phyloP scores from a whole-genome alignment of 2,888 invertebrate species.

The Orthonychiurus folsomi region DNA sequence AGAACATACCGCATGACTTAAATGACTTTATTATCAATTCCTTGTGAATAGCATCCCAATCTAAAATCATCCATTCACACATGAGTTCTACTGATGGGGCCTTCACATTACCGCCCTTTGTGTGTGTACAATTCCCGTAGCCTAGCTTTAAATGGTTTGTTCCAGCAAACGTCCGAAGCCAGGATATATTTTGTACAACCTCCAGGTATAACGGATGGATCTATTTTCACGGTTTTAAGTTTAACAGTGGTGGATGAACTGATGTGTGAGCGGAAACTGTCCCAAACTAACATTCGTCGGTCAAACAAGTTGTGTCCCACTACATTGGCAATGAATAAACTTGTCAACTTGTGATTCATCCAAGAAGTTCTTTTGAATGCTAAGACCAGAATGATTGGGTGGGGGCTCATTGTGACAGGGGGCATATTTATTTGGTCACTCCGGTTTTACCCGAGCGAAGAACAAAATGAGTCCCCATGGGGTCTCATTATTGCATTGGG shows the following conservation, averaged over 20 bases:
- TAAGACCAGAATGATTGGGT: too few relatives aligned
- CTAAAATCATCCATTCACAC: slow-evolving; percentile 10
- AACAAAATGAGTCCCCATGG: too few relatives aligned
- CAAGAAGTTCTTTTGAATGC: slow-evolving; percentile 10
- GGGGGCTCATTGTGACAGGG: too few relatives aligned
- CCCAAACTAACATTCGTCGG: slow-evolving; percentile 14
- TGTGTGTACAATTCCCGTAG: slow-evolving; percentile 6
- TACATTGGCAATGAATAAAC: slow-evolving; percentile 5
- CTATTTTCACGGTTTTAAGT: slow-evolving; percentile 4
- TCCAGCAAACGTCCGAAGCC: slow-evolving; percentile 14
- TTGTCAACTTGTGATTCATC: slow-evolving; percentile 14
- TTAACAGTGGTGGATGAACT: slow-evolving; percentile 6
- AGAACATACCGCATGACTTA: slow-evolving; percentile 13
- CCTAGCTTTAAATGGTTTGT: slow-evolving; percentile 18
- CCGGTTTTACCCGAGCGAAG: too few relatives aligned
- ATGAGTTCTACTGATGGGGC: neutral
- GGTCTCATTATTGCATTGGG: too few relatives aligned
- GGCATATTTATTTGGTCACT: too few relatives aligned
- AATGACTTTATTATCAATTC: slow-evolving; percentile 18
- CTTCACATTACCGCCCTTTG: slow-evolving; percentile 6
- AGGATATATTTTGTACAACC: slow-evolving; percentile 16
- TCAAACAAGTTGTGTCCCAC: neutral
- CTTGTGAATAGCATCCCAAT: slow-evolving; percentile 13
- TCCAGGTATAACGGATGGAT: slow-evolving; percentile 16
- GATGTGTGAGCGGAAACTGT: slow-evolving; percentile 13